Conservation (phyloP, 2,888 invertebrate genomes). For the Syrphus vitripennis region DNA sequence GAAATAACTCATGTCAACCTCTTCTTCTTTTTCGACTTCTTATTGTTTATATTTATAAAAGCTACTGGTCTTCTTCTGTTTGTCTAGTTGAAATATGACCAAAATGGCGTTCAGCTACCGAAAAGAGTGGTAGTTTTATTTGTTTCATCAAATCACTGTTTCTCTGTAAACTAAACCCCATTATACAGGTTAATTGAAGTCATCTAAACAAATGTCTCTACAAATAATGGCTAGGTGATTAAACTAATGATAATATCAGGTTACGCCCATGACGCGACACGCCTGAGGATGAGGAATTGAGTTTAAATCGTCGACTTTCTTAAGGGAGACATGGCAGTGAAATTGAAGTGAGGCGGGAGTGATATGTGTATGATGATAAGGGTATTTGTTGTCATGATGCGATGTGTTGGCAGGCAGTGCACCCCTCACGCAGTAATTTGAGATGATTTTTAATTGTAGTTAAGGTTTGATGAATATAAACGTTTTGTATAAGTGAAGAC, state of each 20-base stretch:
- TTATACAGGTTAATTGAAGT: constrained; percentile 59
- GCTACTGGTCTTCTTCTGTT: constrained; percentile 66
- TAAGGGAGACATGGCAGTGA: background rate
- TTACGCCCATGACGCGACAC: constrained; percentile 29
- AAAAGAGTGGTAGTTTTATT: constrained; percentile 11
- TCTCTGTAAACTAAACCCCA: constrained; percentile 6
- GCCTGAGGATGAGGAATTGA: background rate
- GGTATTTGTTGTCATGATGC: constrained; percentile 1
- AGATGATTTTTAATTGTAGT: constrained; percentile 66
- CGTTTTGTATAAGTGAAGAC: constrained; percentile 10
- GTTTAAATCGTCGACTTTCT: background rate
- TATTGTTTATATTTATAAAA: constrained; percentile 37
- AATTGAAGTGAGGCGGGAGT: constrained; percentile 1
- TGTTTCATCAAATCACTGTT: background rate
- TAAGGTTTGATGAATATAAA: constrained; percentile 47
- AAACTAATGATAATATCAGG: constrained; percentile 64
- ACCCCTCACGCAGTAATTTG: constrained; percentile 34
- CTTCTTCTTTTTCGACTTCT: background rate
- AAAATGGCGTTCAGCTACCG: constrained; percentile 47
- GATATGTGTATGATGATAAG: constrained; percentile 7
- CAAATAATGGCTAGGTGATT: constrained; percentile 61
- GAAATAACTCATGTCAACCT: background rate
- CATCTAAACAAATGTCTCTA: constrained; percentile 56
- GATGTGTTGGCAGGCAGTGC: background rate
- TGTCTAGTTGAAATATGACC: constrained; percentile 62